Conservation (phyloP, 2,888 invertebrate genomes). For the Alloplasta piceator region DNA sequence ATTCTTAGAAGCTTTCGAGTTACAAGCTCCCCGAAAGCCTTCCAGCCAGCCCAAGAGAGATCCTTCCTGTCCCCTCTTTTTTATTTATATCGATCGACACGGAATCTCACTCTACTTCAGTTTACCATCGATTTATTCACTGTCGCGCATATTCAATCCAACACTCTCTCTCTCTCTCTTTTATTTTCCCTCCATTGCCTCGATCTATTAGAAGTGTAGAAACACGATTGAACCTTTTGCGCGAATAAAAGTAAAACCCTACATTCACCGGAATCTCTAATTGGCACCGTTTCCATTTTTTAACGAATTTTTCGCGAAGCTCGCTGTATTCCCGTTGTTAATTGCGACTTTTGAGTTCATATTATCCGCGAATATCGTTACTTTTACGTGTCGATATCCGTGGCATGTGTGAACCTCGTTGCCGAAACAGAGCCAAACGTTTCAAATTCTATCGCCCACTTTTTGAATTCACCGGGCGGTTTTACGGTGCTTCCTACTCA, state of each 20-base stretch:
- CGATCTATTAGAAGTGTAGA: slow-evolving; percentile 2
- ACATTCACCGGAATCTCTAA: background rate
- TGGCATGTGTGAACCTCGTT: slow-evolving; percentile 5
- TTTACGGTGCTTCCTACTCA: no score
- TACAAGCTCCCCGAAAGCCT: slow-evolving; percentile 47
- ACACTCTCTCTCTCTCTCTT: background rate
- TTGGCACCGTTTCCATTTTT: no score
- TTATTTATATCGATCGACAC: slow-evolving; percentile 41
- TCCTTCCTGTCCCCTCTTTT: background rate
- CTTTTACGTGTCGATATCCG: background rate
- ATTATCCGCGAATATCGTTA: background rate
- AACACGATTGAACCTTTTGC: background rate
- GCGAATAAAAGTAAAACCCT: background rate
- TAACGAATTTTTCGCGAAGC: no score
- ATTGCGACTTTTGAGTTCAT: no score
- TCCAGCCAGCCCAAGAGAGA: slow-evolving; percentile 1
- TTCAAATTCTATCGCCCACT: background rate
- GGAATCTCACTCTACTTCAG: slow-evolving; percentile 43
- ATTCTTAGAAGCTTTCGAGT: slow-evolving; percentile 59
- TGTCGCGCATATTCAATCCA: background rate
- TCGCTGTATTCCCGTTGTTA: no score
- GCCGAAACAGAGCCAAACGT: background rate
- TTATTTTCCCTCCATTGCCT: background rate
- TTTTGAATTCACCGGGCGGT: no score
- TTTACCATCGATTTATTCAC: slow-evolving; percentile 45